phyloP scores from a whole-genome alignment of 2,888 invertebrate genomes.

The Diaphora mendica region DNA sequence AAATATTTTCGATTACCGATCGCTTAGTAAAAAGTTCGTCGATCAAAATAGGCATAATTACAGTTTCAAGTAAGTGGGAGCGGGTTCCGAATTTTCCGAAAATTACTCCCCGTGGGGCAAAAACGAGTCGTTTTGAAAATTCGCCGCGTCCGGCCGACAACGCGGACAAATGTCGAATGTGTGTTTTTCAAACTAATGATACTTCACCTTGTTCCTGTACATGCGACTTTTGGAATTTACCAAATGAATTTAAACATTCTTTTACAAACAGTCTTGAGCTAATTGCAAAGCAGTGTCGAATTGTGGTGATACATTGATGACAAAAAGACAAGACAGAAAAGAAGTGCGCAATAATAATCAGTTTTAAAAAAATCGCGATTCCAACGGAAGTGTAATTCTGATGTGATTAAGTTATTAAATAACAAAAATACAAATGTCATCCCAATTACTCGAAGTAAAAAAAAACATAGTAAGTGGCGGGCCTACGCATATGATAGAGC shows the following conservation, averaged over 20 bases:
- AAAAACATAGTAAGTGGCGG: not conserved
- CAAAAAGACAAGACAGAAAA: not conserved
- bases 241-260: conserved; percentile 2
- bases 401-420: too few relatives aligned
- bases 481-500: too few relatives aligned
- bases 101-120: conserved; percentile 68
- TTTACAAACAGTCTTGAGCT: not conserved
- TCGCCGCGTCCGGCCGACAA: conserved; percentile 53
- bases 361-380: not conserved
- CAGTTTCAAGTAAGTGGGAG: conserved; percentile 62
- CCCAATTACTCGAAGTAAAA: not conserved
- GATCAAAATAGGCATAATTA: conserved; percentile 83
- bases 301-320: not conserved
- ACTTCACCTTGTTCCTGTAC: conserved; percentile 27
- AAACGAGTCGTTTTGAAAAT: conserved; percentile 71
- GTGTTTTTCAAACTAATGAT: conserved; percentile 42
- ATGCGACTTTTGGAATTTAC: conserved; percentile 3
- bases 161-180: conserved; percentile 33
- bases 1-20: conserved; percentile 54
- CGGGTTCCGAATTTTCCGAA: conserved; percentile 72
- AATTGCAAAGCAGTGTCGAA: conserved; percentile 3
- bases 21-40: conserved; percentile 67
- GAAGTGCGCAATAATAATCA: not conserved
- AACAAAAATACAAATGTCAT: too few relatives aligned
- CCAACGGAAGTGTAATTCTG: too few relatives aligned